phyloP scores from a whole-genome alignment of 2,113 vertebrate genomes.

The Hystrix cristata region DNA sequence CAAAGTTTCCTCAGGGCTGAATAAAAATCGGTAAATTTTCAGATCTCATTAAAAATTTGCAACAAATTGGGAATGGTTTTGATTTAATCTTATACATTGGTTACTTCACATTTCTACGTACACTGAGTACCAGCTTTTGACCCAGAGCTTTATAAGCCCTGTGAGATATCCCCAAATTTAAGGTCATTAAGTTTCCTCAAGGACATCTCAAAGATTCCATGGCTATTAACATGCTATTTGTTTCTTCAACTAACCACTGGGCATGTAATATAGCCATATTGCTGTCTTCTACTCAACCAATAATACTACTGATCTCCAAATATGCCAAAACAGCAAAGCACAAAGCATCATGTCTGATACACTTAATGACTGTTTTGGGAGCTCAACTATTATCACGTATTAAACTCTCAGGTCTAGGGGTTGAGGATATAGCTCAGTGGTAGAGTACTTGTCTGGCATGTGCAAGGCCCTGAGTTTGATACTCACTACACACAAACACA shows the following conservation, averaged over 20 bases:
- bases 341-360: not conserved
- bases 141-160: not conserved
- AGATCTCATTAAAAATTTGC: conserved; percentile 55
- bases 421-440: not conserved
- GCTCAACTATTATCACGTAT: not conserved
- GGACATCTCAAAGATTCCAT: conserved; percentile 50
- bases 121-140: not conserved
- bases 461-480: not conserved
- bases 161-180: not conserved
- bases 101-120: conserved; percentile 7
- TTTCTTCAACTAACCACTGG: conserved; percentile 53
- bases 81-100: not conserved
- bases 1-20: conserved; percentile 23
- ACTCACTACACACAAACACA: not conserved
- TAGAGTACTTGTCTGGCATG: not conserved
- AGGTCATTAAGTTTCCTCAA: conserved; percentile 37
- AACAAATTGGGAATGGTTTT: conserved; percentile 22
- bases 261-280: not conserved
- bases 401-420: not conserved
- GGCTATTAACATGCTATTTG: not conserved
- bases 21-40: conserved; percentile 42
- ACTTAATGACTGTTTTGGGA: not conserved
- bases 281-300: not conserved
- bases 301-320: not conserved
- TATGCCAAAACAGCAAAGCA: not conserved